Evolutionary conservation across 2,797 vertebrate genomes (phyloP), one percentile per base, ranked within the genome.

Genomic region (Sternarchorhynchus goeldii): DNA sequence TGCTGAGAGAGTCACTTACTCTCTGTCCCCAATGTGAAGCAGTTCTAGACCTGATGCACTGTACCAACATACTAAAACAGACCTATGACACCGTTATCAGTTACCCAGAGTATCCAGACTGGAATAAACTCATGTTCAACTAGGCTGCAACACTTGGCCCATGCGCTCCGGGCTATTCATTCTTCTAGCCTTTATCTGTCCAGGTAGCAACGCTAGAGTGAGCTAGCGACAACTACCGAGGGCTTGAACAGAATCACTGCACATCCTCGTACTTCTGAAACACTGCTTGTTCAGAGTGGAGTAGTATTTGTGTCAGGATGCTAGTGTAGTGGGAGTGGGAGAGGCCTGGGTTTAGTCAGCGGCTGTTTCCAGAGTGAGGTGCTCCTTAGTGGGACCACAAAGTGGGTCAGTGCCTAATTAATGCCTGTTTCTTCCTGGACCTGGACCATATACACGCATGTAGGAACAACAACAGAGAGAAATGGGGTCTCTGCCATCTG

Each of bases 341-440:
- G 50, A 62, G 32, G 72, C 57, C 63, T 59, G 70, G 50, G 65
- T 50, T 39, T 62, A 45, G 67, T 36, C 39, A 29, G 71, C 57
- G 73, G 21, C 25, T 64, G 58, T 71, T 68, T 85, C 65, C 65
- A 77, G 74, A 62, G 75, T 59, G 62, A 73, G 77, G 20, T 66
- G 74, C 62, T 81, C 75, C 78, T 81, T 71, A 80, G 63, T 65
- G 70, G 31, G 50, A 57, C 71, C 39, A 70, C 77, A 84, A 87
- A 86, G 63, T 81, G 76, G 77, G 76, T 75, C 68, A 78, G 45
- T 74, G 69, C 68, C 50, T 82, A 79, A 82, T 78, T 82, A 79
- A 56, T 34, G 76, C 41, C 72, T 78, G 72, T 56, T 63, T 79
- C 79, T 73, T 73, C 76, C 55, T 5, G 53, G 34, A 17, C 29